Percentiles rank a stretch among this genome's conserved stretches.
phyloP scores from a whole-genome alignment of 2,113 vertebrate genomes.

The Passer montanus region DNA sequence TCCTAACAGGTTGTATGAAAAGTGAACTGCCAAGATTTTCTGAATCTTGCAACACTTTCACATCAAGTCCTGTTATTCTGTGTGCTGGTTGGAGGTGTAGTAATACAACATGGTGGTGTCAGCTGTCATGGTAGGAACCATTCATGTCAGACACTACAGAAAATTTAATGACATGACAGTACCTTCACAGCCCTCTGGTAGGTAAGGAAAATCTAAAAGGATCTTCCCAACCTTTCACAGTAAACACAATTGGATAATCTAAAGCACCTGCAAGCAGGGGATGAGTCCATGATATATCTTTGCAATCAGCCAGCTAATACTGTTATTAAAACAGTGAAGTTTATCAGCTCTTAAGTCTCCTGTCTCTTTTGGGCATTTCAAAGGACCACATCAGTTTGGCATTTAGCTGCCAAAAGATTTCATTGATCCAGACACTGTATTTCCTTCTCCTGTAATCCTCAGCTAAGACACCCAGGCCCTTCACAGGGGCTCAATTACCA shows the following conservation, averaged over 20 bases:
- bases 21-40: conserved; percentile 2
- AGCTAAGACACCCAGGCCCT: not conserved
- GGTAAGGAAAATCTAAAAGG: conserved; percentile 50
- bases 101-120: conserved; percentile 4
- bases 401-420: conserved; percentile 10
- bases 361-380: not conserved
- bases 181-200: conserved; percentile 66
- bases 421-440: not conserved
- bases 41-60: not conserved
- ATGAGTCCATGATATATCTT: not conserved
- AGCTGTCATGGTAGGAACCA: conserved; percentile 38
- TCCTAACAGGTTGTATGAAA: conserved; percentile 12
- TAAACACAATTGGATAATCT: conserved; percentile 60
- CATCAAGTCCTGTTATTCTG: not conserved
- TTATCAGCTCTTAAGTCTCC: conserved; percentile 38
- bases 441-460: not conserved
- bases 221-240: conserved; percentile 60
- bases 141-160: conserved; percentile 50
- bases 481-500: not conserved
- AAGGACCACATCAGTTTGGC: not conserved
- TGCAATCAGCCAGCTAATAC: conserved; percentile 39
- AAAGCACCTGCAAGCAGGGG: conserved; percentile 57
- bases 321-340: conserved; percentile 51
- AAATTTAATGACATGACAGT: conserved; percentile 42
- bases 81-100: conserved; percentile 20